Percentiles rank a stretch among this genome's conserved stretches.
These are phyloP conservation scores for Anagrus nilaparvatae DNA, from an alignment of 1,140 invertebrate species.

Conservation along the genomic window DNA sequence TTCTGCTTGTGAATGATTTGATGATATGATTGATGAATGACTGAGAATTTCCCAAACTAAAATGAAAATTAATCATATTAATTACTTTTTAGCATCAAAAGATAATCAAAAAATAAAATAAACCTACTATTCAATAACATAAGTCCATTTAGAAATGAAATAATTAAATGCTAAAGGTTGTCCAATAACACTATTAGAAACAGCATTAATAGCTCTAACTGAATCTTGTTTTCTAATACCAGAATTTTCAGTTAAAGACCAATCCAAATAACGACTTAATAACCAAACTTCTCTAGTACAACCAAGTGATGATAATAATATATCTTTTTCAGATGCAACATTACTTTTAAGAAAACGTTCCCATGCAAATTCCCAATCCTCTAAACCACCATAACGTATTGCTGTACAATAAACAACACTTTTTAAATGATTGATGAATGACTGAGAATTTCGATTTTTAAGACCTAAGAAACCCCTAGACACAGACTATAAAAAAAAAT, in stretches of 20 bases:
- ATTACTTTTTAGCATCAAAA: too few relatives aligned
- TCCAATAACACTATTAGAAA: conserved; percentile 60
- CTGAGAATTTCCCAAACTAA: too few relatives aligned
- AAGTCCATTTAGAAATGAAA: conserved; percentile 60
- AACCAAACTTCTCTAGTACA: conserved; percentile 71
- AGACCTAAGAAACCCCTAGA: too few relatives aligned
- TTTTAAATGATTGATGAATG: too few relatives aligned
- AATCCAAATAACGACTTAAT: conserved; percentile 62
- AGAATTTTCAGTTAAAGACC: conserved; percentile 56
- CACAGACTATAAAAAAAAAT: too few relatives aligned
- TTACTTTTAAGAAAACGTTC: conserved; percentile 60
- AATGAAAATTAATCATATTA: too few relatives aligned
- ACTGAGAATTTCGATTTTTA: too few relatives aligned
- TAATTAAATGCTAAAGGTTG: conserved; percentile 66
- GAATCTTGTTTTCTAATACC: conserved; percentile 74
- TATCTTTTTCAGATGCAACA: conserved; percentile 65
- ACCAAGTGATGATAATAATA: conserved; percentile 63
- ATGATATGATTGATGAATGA: too few relatives aligned
- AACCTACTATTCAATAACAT: conserved; percentile 61
- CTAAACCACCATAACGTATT: conserved; percentile 63
- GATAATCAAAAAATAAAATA: background rate
- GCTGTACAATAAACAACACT: conserved; percentile 76
- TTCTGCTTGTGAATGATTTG: too few relatives aligned
- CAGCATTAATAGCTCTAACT: conserved; percentile 57
- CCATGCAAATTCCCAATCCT: conserved; percentile 81